Evolutionary conservation across 1,140 invertebrate species (phyloP), one percentile per base, ranked within the genome.

Genomic region (Sarcophaga peregrina): DNA sequence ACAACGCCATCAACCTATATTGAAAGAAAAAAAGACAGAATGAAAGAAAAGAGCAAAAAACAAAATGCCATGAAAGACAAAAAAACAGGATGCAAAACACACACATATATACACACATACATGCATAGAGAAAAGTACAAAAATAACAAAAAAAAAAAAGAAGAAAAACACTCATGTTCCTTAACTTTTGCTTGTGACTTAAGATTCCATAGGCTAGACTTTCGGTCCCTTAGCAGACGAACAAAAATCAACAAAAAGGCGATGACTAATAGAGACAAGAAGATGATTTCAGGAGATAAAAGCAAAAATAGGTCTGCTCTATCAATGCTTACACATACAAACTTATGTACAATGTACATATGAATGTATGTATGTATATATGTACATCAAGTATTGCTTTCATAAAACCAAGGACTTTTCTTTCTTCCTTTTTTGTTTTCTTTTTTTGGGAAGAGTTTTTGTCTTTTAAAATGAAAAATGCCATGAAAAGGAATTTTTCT

Each of bases 1-100:
- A 90, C 90, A 86, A 90, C 90, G 85, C 90, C 90, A 89, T 90
- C 90, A 90, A 90, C 87, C 89, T 90, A 88, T 87, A 90, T 87
- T 88, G 85, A 89, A 90, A 87, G 83, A 15, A 25, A 80, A 13
- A 37, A n/a, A 54, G 11, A 54, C 6, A 82, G 45, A 37, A n/a
- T 37, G 11, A 54, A 0, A 82, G 45, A 82, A 54, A 52, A 82
- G 78, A 82, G 8, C 8, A 82, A 74, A 82, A 46, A 52, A 80
- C 9, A 80, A 15, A 25, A n/a, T 76, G 37, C 46, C 4, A 37
- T 48, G 25, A 17, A 80, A 20, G 48, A 54, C 72, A 45, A 74
- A 74, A 45, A 58, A 25, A 54, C 48, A 80, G 11, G 37, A 25
- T 74, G 20, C 37, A 25, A 58, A 80, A 80, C 58, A 54, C 10